Evolutionary conservation across 1,140 invertebrate genomes (phyloP), one percentile per base, ranked within the genome.

Genomic region (Aphelinus atriplicis): DNA sequence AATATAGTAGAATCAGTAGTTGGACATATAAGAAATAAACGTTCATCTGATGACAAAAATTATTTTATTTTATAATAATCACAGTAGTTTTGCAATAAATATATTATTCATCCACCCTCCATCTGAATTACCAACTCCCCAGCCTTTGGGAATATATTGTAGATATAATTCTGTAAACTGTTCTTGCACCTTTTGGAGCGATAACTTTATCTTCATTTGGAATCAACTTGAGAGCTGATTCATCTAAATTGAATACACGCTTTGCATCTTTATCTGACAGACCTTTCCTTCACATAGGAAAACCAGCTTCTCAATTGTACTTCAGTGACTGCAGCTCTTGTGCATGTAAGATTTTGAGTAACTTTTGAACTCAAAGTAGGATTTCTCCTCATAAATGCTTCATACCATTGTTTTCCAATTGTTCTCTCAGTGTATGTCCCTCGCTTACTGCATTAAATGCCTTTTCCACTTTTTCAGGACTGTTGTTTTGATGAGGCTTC

Each of bases 321-420:
- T 69, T 78, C 69, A 46, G 72, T 80, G 5, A 80, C 76, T n/a
- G 62, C 46, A 67, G 77, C 79, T 79, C 78, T 60, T 43, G 74
- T 68, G 1, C 10, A 64, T 9, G 73, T 81, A 48, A 81, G 70
- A 75, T 81, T 82, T 79, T 82, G 78, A 48, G 77, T 7, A 7
- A 77, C 63, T 67, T 77, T 76, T 58, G 55, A 26, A 10, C 56
- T 68, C 26, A 82, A 48, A 62, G 73, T 65, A n/a, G 62, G 71
- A 65, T 82, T 79, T 56, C 80, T 43, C 42, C 66, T 76, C n/a
- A 79, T 70, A 80, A 82, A 82, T 50, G 45, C 43, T 5, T 57
- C 46, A 53, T 77, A 81, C 80, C 80, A 82, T 69, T 78, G 78
- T 68, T 43, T 42, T 47, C 60, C 1, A 71, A 63, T 53, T 53